A percentile compares a stretch with the other conserved stretches of the same genome.
Conservation (phyloP, 1,140 invertebrate genomes). For the Diploscapter pachys region DNA sequence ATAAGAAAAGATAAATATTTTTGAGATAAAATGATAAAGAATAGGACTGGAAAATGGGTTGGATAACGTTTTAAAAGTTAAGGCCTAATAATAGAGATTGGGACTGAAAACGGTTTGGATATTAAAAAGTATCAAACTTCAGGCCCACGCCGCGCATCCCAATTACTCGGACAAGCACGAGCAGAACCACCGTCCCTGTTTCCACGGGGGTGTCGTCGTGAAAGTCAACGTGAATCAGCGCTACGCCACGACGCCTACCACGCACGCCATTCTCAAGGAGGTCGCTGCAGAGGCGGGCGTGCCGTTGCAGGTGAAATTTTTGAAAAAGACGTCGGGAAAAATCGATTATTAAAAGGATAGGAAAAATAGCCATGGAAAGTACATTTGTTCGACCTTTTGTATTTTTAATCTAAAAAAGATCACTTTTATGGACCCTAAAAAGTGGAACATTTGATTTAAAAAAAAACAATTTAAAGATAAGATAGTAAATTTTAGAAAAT, state of each 20-base stretch:
- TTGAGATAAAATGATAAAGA: too few species aligned
- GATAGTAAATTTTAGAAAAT: constrained; percentile 59
- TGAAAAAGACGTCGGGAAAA: background rate
- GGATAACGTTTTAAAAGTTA: too few species aligned
- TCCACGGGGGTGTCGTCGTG: constrained; percentile 60
- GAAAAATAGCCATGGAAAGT: too few species aligned
- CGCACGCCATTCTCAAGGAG: constrained; percentile 60
- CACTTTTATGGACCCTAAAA: too few species aligned
- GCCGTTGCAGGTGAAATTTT: constrained; percentile 51
- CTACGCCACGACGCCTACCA: constrained; percentile 62
- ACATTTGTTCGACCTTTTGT: too few species aligned
- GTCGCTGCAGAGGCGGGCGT: constrained; percentile 58
- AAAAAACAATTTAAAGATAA: background rate
- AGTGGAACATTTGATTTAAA: background rate
- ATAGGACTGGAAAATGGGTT: too few species aligned
- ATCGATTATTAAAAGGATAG: too few species aligned
- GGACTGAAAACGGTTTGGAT: too few species aligned
- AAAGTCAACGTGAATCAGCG: constrained; percentile 64
- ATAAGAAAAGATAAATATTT: too few species aligned
- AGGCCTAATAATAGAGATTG: too few species aligned
- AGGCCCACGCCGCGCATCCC: constrained; percentile 32
- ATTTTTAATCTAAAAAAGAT: too few species aligned
- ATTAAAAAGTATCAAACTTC: too few species aligned
- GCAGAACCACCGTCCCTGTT: constrained; percentile 57
- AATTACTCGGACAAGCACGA: constrained; percentile 58